A percentile compares a stretch with the other conserved stretches of the same genome.
Conservation (phyloP, 2,797 vertebrate genomes). For the Acanthurus lineatus region DNA sequence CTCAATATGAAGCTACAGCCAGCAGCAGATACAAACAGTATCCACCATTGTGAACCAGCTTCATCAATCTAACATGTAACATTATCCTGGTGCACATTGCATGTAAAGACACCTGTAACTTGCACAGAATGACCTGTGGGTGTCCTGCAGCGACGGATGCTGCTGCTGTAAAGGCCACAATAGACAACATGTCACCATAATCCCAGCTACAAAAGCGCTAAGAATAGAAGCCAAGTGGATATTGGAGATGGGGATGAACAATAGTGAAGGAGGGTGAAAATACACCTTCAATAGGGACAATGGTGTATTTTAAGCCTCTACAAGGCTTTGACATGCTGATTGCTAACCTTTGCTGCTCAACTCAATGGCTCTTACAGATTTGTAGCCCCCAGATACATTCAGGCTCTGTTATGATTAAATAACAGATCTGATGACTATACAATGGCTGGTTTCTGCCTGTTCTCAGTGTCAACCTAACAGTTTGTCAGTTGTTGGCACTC, state of each 20-base stretch:
- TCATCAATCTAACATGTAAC: slow-evolving; percentile 42
- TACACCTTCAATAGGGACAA: slow-evolving; percentile 51
- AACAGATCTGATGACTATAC: slow-evolving; percentile 58
- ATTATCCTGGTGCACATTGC: slow-evolving; percentile 34
- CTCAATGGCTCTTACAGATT: slow-evolving; percentile 63
- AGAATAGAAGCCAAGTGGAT: slow-evolving; percentile 83
- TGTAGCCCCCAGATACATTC: slow-evolving; percentile 61
- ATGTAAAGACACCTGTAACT: slow-evolving; percentile 60
- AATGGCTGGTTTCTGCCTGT: slow-evolving; percentile 30
- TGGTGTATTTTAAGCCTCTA: slow-evolving; percentile 75
- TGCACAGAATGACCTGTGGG: slow-evolving; percentile 28
- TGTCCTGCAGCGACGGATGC: slow-evolving; percentile 63
- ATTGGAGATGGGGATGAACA: slow-evolving; percentile 73
- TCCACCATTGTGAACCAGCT: slow-evolving; percentile 23
- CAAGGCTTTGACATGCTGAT: slow-evolving; percentile 75
- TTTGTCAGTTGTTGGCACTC: slow-evolving; percentile 34
- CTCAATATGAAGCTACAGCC: no score
- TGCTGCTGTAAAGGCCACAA: slow-evolving; percentile 69
- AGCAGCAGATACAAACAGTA: background rate
- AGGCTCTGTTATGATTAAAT: slow-evolving; percentile 48
- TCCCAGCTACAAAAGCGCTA: slow-evolving; percentile 74
- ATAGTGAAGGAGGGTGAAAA: slow-evolving; percentile 55
- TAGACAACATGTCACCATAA: slow-evolving; percentile 79
- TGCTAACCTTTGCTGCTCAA: slow-evolving; percentile 69
- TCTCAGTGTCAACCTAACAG: slow-evolving; percentile 30